A percentile compares a stretch with the other conserved stretches of the same genome.
Evolutionary conservation across 1,140 invertebrate genomes (phyloP).

Genomic region (Rhopalosiphum padi): DNA sequence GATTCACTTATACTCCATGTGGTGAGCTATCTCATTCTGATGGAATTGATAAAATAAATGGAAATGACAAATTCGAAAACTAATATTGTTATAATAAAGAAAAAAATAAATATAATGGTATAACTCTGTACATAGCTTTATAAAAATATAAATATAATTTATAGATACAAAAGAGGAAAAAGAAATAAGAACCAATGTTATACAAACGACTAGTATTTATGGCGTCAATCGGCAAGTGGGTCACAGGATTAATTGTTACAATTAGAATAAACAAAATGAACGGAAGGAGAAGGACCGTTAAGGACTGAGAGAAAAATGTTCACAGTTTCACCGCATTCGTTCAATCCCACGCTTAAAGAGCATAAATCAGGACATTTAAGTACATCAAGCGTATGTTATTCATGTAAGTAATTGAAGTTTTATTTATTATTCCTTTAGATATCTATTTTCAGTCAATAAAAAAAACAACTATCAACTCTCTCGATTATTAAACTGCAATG

Average conservation of each 20-base stretch:
- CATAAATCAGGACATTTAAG: too few relatives aligned
- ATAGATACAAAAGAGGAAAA: background rate
- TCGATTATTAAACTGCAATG: background rate
- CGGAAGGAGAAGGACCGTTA: background rate
- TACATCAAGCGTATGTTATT: too few relatives aligned
- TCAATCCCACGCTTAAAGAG: too few relatives aligned
- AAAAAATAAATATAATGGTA: background rate
- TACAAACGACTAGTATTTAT: background rate
- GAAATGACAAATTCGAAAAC: background rate
- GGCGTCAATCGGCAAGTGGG: too few relatives aligned
- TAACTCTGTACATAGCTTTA: background rate
- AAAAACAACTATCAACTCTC: background rate
- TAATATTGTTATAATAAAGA: background rate
- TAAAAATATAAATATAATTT: background rate
- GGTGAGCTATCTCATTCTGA: background rate
- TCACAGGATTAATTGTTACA: too few relatives aligned
- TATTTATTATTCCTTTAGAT: too few relatives aligned
- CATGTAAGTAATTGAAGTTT: too few relatives aligned
- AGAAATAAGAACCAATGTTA: background rate
- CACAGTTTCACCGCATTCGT: background rate
- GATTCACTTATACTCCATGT: background rate
- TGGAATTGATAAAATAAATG: background rate
- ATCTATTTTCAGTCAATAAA: background rate
- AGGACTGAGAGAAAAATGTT: background rate
- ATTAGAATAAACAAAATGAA: background rate